Evolutionary conservation across 1,140 invertebrate species (phyloP), one percentile per base, ranked within the genome.

Genomic region (Neuroterus valhalla): DNA sequence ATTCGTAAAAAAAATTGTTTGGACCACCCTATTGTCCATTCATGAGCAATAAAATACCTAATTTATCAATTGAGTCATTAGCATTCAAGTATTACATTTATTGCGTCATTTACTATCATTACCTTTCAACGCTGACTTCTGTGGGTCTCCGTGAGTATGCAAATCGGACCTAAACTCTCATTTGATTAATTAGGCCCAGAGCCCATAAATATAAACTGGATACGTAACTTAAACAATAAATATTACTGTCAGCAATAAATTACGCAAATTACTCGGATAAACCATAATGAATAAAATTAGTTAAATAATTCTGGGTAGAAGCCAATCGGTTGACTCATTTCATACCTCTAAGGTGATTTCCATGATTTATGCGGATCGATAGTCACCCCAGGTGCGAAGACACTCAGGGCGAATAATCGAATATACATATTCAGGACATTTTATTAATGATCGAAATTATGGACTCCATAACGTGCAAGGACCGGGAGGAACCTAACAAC

Each of bases 371-470:
- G 31, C 26, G 26, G 55, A 26, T 62, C 55, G 55, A 62, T 62
- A 62, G 14, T 62, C 14, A 62, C 55, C 55, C 26, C 55, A 62
- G 55, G 55, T 62, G 55, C 55, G 55, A 62, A 62, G 55, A 62
- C 55, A 38, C 55, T 62, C 55, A 62, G 31, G 55, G 14, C 55
- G 55, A 62, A 62, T 62, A 62, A 62, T 62, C 55, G 21, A 31
- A 62, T 62, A 62, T 62, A 62, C 55, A 62, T 62, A 62, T 62
- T 62, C 26, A 38, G 55, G 23, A 62, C 55, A 62, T 62, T 62
- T 31, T 62, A 62, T 62, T 62, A 62, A 62, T 26, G 55, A 62
- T 62, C 12, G 31, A 62, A 62, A 62, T 62, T 62, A 62, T 62
- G 55, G 55, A 62, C 55, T 62, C 15, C 21, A 62, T 62, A 62